Percentiles rank a stretch among this genome's conserved stretches.
phyloP scores from a whole-genome alignment of 2,888 invertebrate species.

The Galeruca laticollis region DNA sequence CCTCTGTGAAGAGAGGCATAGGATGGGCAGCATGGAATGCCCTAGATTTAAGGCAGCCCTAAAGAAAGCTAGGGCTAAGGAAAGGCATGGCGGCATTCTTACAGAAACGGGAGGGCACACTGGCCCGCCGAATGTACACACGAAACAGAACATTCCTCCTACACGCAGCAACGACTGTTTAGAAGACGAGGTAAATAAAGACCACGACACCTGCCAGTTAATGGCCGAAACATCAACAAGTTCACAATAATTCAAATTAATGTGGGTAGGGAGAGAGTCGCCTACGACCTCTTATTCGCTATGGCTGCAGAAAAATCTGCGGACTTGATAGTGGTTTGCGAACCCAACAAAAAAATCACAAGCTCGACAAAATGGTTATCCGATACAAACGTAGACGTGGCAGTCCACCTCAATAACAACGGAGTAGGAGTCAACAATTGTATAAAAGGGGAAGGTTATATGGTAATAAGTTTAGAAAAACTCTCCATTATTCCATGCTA shows the following conservation, averaged over 20 bases:
- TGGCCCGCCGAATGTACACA: background rate
- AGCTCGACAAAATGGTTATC: slow-evolving; percentile 8
- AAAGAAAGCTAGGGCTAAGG: background rate
- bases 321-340: slow-evolving; percentile 32
- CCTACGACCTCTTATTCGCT: slow-evolving; percentile 31
- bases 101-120: too few relatives aligned
- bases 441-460: background rate
- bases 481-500: background rate
- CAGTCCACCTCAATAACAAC: slow-evolving; percentile 8
- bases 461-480: background rate
- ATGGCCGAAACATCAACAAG: too few relatives aligned
- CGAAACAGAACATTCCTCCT: background rate
- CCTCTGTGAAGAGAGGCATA: background rate
- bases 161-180: too few relatives aligned
- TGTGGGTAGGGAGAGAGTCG: slow-evolving; percentile 6
- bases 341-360: slow-evolving; percentile 26
- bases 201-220: background rate
- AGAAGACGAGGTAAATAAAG: background rate
- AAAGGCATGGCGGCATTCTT: background rate
- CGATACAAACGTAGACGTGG: slow-evolving; percentile 19
- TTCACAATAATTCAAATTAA: background rate
- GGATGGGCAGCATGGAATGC: slow-evolving; percentile 7
- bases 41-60: slow-evolving; percentile 10
- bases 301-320: slow-evolving; percentile 4
- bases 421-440: background rate